Evolutionary conservation across 2,888 invertebrate species (phyloP), one percentile per base, ranked within the genome.

Genomic region (Syrphus vitripennis): DNA sequence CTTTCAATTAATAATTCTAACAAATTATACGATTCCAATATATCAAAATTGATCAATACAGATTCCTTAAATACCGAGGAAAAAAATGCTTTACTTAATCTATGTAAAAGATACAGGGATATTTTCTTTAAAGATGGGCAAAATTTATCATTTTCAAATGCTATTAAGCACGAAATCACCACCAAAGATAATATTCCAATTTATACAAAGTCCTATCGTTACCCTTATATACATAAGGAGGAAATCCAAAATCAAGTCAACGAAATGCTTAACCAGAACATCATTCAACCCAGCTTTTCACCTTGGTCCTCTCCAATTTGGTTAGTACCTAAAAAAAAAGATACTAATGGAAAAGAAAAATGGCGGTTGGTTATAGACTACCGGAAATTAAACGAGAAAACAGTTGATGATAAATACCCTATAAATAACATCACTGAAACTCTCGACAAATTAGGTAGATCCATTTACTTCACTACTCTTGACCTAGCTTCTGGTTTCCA

Each of bases 81-180:
- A 34, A 45, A 55, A 37, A 34, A 40, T 9, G 71, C 55, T 19
- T 69, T 88, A 37, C 16, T 63, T 48, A 40, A 72, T 14, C 61
- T 88, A 9, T 74, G 81, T 37, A 67, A 31, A 24, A 26, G 63
- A 26, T 53, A 53, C 14, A n/a, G 24, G 26, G 53, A 26, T 26
- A 40, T 87, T 77, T 77, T 69, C 26, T 70, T 70, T 21, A 12
- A 80, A 61, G 77, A 78, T 26, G 81, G 70, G 5, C 53, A 24
- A 26, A 26, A 26, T n/a, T 26, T 53, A 26, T 12, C 26, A n/a
- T 26, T 26, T n/a, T 14, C 14, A 26, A 53, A 53, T 53, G 14
- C 26, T 14, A 26, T 14, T 14, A 53, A 53, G 24, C 53, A 53
- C 12, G 14, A 24, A 24, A 53, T 48, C 19, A 21, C 9, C 19